Evolutionary conservation across 2,888 invertebrate species (phyloP).

Genomic region (Tupiocoris notatus): DNA sequence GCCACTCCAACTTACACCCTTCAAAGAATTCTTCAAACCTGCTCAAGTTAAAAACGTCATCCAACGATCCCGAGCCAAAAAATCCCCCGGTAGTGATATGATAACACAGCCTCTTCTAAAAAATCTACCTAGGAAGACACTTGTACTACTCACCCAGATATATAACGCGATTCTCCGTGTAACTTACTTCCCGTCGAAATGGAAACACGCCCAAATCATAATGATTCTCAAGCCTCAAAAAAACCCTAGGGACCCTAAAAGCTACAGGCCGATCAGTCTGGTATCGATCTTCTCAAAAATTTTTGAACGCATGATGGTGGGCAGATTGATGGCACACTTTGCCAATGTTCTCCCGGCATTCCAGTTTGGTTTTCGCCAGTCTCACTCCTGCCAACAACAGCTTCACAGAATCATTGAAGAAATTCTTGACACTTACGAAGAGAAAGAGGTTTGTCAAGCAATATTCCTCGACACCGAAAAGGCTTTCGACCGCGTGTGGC

Average conservation of each 20-base stretch:
- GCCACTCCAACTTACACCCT: neutral
- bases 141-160: neutral
- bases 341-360: neutral
- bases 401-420: neutral
- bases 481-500: neutral
- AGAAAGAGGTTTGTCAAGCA: neutral
- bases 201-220: neutral
- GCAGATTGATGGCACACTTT: too few relatives aligned
- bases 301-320: too few relatives aligned
- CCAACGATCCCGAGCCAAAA: conserved; percentile 13
- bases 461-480: neutral
- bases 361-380: neutral
- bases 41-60: conserved; percentile 10
- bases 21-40: conserved; percentile 13
- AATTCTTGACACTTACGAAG: neutral
- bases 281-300: neutral
- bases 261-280: neutral
- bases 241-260: neutral
- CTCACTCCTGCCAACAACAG: neutral
- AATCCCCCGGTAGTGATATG: conserved; percentile 17
- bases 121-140: conserved; percentile 5
- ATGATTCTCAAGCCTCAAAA: neutral
- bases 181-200: neutral
- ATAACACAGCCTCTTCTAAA: conserved; percentile 24
- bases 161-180: conserved; percentile 5